These are phyloP conservation scores for Leptopterna dolabrata DNA, from an alignment of 2,888 invertebrate species.

Conservation along the genomic window DNA sequence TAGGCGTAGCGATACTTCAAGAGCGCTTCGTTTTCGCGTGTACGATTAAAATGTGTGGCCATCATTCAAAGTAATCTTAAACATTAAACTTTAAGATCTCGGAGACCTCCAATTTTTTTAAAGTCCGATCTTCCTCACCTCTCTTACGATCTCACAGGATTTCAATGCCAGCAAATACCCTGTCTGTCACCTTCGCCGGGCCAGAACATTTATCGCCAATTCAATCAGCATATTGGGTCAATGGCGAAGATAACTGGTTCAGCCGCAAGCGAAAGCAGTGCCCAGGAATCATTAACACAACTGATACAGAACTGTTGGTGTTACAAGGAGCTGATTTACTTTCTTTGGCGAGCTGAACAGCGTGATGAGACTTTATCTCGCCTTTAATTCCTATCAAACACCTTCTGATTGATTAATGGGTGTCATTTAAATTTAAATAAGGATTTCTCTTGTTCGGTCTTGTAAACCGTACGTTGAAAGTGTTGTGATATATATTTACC, in stretches of 20 bases:
- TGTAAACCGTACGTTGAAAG: too few relatives aligned
- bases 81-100: background rate
- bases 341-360: background rate
- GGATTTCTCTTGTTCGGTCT: background rate
- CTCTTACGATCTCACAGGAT: background rate
- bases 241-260: conserved; percentile 28
- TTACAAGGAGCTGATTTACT: background rate
- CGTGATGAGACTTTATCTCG: background rate
- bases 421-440: background rate
- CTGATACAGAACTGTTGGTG: background rate
- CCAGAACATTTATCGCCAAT: conserved; percentile 19
- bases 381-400: background rate
- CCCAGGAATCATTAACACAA: background rate
- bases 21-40: too few relatives aligned
- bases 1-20: too few relatives aligned
- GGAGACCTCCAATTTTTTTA: background rate
- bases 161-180: conserved; percentile 22
- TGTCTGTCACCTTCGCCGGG: background rate
- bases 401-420: background rate
- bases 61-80: too few relatives aligned
- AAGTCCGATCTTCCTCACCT: background rate
- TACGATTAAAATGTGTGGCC: too few relatives aligned
- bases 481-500: too few relatives aligned
- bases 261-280: background rate
- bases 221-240: conserved; percentile 32